Evolutionary conservation across 2,888 invertebrate genomes (phyloP), one percentile per base, ranked within the genome.

Genomic region (Ligdia adustata): DNA sequence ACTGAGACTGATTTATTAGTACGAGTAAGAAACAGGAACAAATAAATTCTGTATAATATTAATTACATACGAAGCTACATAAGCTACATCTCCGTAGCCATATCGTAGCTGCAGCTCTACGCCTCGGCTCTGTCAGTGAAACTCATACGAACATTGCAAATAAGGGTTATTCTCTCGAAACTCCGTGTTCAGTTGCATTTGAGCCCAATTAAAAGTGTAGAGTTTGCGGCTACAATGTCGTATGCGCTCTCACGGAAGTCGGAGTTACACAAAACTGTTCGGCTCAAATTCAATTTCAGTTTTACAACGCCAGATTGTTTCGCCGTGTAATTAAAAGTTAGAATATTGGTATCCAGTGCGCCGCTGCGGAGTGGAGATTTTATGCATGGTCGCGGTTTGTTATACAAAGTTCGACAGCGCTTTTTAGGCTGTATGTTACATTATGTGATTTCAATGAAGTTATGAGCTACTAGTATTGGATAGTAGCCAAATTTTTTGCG

Each of bases 201-300:
- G 44, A 42, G 46, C 31, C 49, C 60, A 57, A 55, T 60, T 60
- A 53, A 55, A 57, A 60, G 53, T 57, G 29, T 26, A 26, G 47
- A 50, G 50, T 37, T 41, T 45, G 50, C 32, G 52, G 59, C 31
- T 26, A 39, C 47, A 34, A 28, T 46, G 48, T 49, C 52, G 55
- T 32, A 24, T 45, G 54, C 54, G 54, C 42, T 16, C 31, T 9
- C 35, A 40, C 9, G 47, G 40, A 35, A 39, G 45, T 14, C 31
- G 20, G 46, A 46, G 51, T 57, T 35, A 33, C 48, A 37, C 49
- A 24, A 45, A 54, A 46, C 44, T 39, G 52, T 52, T 46, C 27
- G 27, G 41, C 34, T 45, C 37, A 29, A 52, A 54, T 56, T 55
- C 51, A 53, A 60, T 55, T 60, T 45, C 47, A 55, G 57, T 60